Evolutionary conservation across 2,888 invertebrate species (phyloP).

Genomic region (Glyphotaelius pellucidus): DNA sequence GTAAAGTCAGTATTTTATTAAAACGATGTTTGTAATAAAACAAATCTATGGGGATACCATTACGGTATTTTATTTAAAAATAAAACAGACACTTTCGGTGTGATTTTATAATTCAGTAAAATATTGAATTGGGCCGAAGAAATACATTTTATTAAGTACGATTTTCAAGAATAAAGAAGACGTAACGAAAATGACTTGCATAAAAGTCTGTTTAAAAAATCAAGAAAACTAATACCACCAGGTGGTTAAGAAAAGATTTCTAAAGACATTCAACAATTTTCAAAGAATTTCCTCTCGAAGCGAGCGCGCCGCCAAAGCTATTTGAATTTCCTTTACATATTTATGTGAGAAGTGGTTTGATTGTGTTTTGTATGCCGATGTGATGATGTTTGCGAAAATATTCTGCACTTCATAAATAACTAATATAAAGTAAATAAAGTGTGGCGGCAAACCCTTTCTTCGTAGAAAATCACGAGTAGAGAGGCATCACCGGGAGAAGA

Average conservation of each 20-base stretch:
- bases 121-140: no score
- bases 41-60: no score
- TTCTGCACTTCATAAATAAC: background rate
- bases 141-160: no score
- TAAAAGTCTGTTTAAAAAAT: background rate
- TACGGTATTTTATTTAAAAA: no score
- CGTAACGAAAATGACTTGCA: background rate
- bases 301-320: background rate
- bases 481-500: background rate
- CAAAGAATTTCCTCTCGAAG: background rate
- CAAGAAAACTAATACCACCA: background rate
- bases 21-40: no score
- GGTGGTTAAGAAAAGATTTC: background rate
- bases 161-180: background rate
- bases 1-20: no score
- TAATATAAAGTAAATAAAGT: slow-evolving; percentile 13
- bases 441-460: background rate
- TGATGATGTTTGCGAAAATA: slow-evolving; percentile 26
- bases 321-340: slow-evolving; percentile 34
- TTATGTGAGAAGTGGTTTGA: slow-evolving; percentile 28
- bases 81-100: no score
- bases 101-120: no score
- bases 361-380: slow-evolving; percentile 17
- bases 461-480: background rate
- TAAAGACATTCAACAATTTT: slow-evolving; percentile 14